Evolutionary conservation across 2,888 invertebrate genomes (phyloP).

Genomic region (Caenorhabditis doughertyi): DNA sequence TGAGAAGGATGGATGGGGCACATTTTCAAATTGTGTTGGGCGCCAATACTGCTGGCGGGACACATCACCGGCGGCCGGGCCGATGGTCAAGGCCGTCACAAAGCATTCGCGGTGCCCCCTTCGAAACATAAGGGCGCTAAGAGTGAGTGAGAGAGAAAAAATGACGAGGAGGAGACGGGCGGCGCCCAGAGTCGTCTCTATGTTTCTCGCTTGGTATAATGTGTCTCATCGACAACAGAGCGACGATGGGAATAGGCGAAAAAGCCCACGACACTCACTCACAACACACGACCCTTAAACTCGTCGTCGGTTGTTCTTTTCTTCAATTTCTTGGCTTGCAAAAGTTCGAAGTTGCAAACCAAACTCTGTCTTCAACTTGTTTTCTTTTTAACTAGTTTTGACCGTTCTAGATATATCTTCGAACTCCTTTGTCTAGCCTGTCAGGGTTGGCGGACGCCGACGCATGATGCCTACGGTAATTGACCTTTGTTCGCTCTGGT

Average conservation of each 20-base stretch:
- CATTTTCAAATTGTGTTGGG: conserved; percentile 31
- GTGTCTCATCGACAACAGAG: conserved; percentile 32
- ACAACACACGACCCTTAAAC: conserved; percentile 16
- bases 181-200: conserved; percentile 45
- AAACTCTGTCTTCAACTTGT: no score
- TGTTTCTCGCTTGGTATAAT: conserved; percentile 57
- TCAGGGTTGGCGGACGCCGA: no score
- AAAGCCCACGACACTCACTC: conserved; percentile 7
- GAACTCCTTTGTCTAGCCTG: no score
- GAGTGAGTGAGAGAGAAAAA: conserved; percentile 11
- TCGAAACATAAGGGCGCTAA: conserved; percentile 41
- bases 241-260: conserved; percentile 5
- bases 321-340: not conserved
- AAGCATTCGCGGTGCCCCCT: conserved; percentile 17
- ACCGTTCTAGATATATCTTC: not conserved
- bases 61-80: conserved; percentile 13
- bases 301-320: conserved; percentile 1
- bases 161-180: conserved; percentile 36
- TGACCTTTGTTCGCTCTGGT: conserved; percentile 26
- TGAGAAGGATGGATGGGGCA: conserved; percentile 22
- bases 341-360: not conserved
- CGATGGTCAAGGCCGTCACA: conserved; percentile 58
- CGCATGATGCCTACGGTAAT: conserved; percentile 4
- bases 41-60: conserved; percentile 2
- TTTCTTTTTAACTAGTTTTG: not conserved